phyloP scores from a whole-genome alignment of 2,797 vertebrate species.

The Premnoplex brunnescens region DNA sequence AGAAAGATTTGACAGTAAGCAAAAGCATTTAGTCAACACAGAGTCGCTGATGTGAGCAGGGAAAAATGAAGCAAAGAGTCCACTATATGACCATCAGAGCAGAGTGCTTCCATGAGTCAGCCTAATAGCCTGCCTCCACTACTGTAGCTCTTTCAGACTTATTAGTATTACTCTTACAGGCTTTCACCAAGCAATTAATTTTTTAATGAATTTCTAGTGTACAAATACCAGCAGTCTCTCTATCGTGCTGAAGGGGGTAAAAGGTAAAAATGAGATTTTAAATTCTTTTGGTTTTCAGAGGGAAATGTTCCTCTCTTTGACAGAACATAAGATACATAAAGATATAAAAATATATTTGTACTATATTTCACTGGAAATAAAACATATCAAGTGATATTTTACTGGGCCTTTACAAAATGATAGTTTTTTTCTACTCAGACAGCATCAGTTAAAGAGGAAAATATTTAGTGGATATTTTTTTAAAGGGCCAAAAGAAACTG shows the following conservation, averaged over 20 bases:
- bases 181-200: background rate
- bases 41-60: background rate
- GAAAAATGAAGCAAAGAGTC: background rate
- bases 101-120: background rate
- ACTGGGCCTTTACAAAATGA: background rate
- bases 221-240: background rate
- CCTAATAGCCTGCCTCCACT: background rate
- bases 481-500: background rate
- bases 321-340: background rate
- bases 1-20: background rate
- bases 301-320: background rate
- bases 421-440: background rate
- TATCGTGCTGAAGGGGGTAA: background rate
- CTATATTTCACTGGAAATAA: background rate
- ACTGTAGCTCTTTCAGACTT: slow-evolving; percentile 16
- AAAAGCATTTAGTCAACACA: background rate
- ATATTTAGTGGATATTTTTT: background rate
- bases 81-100: background rate
- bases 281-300: background rate
- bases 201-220: background rate
- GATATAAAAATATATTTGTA: background rate
- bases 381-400: background rate
- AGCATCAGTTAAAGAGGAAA: background rate
- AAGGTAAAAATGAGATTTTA: background rate
- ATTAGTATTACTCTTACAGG: background rate